A percentile compares a stretch with the other conserved stretches of the same genome.
phyloP scores from a whole-genome alignment of 2,797 vertebrate species.

The Aphelocoma californica region DNA sequence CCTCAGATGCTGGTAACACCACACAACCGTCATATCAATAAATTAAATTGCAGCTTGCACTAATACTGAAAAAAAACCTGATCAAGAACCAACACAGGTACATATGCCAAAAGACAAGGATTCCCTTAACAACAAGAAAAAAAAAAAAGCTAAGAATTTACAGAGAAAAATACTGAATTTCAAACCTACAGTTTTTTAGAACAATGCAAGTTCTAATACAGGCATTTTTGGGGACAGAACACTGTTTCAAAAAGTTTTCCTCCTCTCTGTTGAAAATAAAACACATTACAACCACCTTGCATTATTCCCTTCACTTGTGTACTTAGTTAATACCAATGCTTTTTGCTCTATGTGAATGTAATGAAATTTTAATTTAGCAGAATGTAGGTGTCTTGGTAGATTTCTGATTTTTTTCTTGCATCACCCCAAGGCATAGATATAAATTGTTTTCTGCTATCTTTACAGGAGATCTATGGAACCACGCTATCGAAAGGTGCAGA shows the following conservation, averaged over 20 bases:
- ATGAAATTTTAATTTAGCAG: background rate
- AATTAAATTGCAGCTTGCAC: background rate
- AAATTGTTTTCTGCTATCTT: conserved; percentile 32
- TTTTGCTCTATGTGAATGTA: background rate
- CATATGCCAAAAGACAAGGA: background rate
- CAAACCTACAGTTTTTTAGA: background rate
- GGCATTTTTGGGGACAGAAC: background rate
- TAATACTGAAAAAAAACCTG: background rate
- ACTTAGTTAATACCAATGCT: background rate
- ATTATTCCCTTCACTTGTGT: background rate
- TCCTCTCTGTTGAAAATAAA: background rate
- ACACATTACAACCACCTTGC: background rate
- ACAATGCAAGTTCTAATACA: background rate
- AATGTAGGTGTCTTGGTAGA: conserved; percentile 15
- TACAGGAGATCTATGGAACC: background rate
- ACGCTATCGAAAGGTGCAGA: background rate
- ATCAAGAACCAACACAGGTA: background rate
- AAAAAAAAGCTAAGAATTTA: background rate
- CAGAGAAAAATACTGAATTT: background rate
- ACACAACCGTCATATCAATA: background rate
- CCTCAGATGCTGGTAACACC: background rate
- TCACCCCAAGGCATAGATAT: background rate
- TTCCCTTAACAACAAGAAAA: background rate
- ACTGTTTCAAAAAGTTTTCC: background rate
- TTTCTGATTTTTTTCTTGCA: background rate